Percentiles rank a stretch among this genome's conserved stretches.
Conservation (phyloP, 2,797 vertebrate species). For the Scomberomorus guttatus region DNA sequence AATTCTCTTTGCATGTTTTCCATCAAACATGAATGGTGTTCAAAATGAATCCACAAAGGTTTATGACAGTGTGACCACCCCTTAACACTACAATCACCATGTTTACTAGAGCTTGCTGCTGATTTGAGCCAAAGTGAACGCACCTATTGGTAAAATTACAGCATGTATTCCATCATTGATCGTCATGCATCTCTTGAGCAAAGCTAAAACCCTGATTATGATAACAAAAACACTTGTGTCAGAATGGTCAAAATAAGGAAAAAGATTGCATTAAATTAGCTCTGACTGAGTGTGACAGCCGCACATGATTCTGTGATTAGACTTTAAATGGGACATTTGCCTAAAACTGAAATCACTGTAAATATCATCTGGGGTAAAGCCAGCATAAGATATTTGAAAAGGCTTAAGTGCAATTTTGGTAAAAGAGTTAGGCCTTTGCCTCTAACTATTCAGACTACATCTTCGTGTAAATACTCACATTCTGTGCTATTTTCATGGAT, state of each 20-base stretch:
- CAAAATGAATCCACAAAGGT: neutral
- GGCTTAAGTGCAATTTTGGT: conserved; percentile 45
- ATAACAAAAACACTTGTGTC: conserved; percentile 25
- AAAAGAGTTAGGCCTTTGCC: conserved; percentile 44
- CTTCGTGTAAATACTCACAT: conserved; percentile 58
- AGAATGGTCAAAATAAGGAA: conserved; percentile 26
- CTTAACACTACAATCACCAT: neutral
- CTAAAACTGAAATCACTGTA: conserved; percentile 47
- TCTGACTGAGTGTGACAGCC: conserved; percentile 23
- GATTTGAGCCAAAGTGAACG: neutral
- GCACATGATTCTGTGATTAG: conserved; percentile 29
- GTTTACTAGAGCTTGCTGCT: neutral
- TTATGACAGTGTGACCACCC: neutral
- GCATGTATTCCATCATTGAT: neutral
- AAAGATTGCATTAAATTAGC: neutral
- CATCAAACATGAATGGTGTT: neutral
- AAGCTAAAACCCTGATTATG: conserved; percentile 12
- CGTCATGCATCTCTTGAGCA: neutral
- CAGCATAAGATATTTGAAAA: conserved; percentile 34
- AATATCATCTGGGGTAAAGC: conserved; percentile 41
- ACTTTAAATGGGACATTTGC: conserved; percentile 48
- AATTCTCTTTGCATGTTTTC: neutral
- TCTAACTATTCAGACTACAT: conserved; percentile 37
- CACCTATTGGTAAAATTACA: neutral
- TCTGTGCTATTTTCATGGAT: conserved; percentile 73